Percentiles rank a stretch among this genome's conserved stretches.
These are phyloP conservation scores for Peromyscus aztecus DNA, from an alignment of 2,797 vertebrate species.

Conservation along the genomic window DNA sequence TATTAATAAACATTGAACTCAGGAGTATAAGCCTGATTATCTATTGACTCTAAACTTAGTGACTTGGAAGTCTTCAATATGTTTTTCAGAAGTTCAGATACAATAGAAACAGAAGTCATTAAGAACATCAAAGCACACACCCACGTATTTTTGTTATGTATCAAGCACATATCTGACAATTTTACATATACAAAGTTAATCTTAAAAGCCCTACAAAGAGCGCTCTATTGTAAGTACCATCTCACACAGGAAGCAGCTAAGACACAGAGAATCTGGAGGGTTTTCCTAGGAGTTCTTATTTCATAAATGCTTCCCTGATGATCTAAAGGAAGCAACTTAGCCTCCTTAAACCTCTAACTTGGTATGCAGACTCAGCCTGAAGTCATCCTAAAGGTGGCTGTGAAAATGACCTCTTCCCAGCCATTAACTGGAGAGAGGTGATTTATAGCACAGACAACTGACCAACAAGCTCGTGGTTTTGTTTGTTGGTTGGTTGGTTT, in stretches of 20 bases:
- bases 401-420: not conserved
- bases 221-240: not conserved
- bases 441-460: not conserved
- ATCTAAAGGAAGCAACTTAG: not conserved
- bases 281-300: not conserved
- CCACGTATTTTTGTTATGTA: not conserved
- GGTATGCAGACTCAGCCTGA: not conserved
- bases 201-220: not conserved
- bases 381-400: not conserved
- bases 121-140: not conserved
- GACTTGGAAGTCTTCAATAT: not conserved
- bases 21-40: not conserved
- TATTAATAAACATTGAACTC: constrained; percentile 5
- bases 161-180: not conserved
- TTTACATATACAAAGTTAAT: constrained; percentile 8
- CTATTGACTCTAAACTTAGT: not conserved
- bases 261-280: not conserved
- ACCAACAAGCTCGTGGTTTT: not conserved
- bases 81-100: not conserved
- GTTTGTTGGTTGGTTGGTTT: not conserved
- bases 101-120: not conserved
- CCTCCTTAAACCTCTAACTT: not conserved
- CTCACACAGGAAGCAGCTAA: constrained; percentile 26
- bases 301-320: not conserved
- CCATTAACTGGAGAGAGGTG: not conserved